Conservation (phyloP, 2,797 vertebrate species). For the Octomys mimax region DNA sequence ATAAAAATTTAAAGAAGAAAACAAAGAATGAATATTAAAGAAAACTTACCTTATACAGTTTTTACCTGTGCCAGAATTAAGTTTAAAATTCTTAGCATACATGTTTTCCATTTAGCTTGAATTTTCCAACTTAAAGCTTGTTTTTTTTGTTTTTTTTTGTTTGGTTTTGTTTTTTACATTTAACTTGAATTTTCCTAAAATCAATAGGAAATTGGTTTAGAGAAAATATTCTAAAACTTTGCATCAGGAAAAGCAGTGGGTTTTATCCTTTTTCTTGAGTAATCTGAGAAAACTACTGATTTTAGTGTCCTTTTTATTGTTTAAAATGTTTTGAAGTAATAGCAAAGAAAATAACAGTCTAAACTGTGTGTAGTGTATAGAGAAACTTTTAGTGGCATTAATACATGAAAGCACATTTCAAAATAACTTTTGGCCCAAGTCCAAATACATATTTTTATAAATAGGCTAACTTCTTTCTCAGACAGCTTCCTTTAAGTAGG, state of each 20-base stretch:
- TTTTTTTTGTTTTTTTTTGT: background rate
- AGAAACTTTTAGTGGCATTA: slow-evolving; percentile 10
- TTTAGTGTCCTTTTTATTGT: background rate
- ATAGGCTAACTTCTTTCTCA: slow-evolving; percentile 44
- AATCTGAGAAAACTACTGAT: background rate
- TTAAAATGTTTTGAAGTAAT: slow-evolving; percentile 31
- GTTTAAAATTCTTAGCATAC: background rate
- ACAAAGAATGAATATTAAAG: background rate
- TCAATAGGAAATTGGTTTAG: background rate
- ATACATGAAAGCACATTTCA: slow-evolving; percentile 4
- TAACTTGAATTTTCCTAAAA: slow-evolving; percentile 18
- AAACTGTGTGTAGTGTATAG: background rate
- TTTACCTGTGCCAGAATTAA: slow-evolving; percentile 13
- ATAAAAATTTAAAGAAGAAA: background rate
- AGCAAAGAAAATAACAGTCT: background rate
- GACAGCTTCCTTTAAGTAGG: slow-evolving; percentile 33
- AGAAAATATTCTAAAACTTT: slow-evolving; percentile 45
- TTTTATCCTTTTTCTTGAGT: background rate
- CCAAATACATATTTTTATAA: background rate
- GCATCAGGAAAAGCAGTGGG: background rate
- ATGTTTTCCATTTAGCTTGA: background rate
- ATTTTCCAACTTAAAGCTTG: background rate
- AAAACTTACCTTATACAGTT: background rate
- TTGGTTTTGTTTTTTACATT: background rate
- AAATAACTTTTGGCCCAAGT: slow-evolving; percentile 47